Base-by-base conservation (phyloP, 2,113 vertebrate species). In the Psammodynastes pulverulentus region DNA sequence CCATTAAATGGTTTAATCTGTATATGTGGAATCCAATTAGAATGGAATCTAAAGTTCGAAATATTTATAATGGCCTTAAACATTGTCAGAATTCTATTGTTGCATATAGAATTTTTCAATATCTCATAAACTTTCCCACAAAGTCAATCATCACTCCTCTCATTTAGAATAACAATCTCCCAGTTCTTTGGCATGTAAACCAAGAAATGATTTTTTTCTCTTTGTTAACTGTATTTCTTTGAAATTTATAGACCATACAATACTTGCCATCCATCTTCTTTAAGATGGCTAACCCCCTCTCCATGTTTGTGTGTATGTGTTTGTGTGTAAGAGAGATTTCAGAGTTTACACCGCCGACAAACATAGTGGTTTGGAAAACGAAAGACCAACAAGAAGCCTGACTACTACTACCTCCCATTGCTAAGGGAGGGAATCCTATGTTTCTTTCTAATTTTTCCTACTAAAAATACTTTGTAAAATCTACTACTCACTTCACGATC, bases 61-160 rank as follows among this genome's bases (percentile, higher is more conserved):
- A 89, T 84, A 92, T 89, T 58, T 88, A 87, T 92, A 94, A 92
- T 34, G 91, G 93, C 91, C 92, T 93, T 90, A 67, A 91, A 79
- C 15, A 67, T 46, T 29, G 84, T 72, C 46, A 54, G 52, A 24
- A 1, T 92, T 94, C 92, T 84, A 54, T 48, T 85, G 91, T 92
- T 93, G 23, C 93, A 53, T 90, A 92, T 3, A 17, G 29, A 90
- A 94, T 9, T 88, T 52, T 88, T 91, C 43, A 90, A 12, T 93
- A 93, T 89, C 85, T 95, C 87, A 67, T 21, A 93, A 96, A 94
- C 58, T 93, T 94, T 93, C 43, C 43, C 88, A 56, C 89, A 53
- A 92, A 94, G 84, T 93, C 88, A 93, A 91, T 89, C 89, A 93
- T 2, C 45, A 86, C 79, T 17, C 24, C 87, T 19, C 62, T 91